Percentiles rank a stretch among this genome's conserved stretches.
phyloP scores from a whole-genome alignment of 2,888 invertebrate species.

The Himalopsyche tibetana region DNA sequence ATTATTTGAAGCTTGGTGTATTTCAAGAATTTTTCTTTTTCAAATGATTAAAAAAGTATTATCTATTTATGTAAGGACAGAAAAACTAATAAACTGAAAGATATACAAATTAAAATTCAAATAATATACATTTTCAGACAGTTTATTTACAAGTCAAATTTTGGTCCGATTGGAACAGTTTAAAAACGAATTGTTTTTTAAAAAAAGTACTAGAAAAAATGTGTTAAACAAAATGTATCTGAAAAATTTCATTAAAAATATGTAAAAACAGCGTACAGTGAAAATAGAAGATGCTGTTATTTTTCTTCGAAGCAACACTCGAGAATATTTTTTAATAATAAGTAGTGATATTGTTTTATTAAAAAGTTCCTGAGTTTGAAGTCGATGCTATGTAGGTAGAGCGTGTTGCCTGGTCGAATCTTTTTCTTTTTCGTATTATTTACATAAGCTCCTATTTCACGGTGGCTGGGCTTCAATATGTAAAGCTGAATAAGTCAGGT shows the following conservation, averaged over 20 bases:
- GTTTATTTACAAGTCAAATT: no score
- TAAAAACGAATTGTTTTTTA: neutral
- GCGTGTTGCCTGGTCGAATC: slow-evolving; percentile 32
- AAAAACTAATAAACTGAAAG: no score
- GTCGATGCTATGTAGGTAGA: slow-evolving; percentile 15
- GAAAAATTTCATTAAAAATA: slow-evolving; percentile 12
- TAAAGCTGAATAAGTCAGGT: slow-evolving; percentile 44
- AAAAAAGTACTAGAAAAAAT: neutral
- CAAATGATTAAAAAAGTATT: no score
- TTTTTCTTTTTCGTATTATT: slow-evolving; percentile 58
- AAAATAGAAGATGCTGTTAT: slow-evolving; percentile 2
- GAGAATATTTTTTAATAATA: slow-evolving; percentile 44
- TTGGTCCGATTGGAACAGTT: neutral
- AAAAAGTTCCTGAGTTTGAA: slow-evolving; percentile 36
- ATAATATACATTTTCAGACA: no score
- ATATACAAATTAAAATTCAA: no score
- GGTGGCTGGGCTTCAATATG: slow-evolving; percentile 57
- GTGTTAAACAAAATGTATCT: neutral
- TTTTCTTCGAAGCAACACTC: slow-evolving; percentile 28
- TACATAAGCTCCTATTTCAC: slow-evolving; percentile 63
- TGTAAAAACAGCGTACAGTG: neutral
- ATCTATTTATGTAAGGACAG: no score
- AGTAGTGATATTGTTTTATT: slow-evolving; percentile 45
- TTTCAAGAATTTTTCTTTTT: no score
- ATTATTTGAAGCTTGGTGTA: no score